Base-by-base conservation (phyloP, 2,888 invertebrate genomes). In the Taenaris catops region DNA sequence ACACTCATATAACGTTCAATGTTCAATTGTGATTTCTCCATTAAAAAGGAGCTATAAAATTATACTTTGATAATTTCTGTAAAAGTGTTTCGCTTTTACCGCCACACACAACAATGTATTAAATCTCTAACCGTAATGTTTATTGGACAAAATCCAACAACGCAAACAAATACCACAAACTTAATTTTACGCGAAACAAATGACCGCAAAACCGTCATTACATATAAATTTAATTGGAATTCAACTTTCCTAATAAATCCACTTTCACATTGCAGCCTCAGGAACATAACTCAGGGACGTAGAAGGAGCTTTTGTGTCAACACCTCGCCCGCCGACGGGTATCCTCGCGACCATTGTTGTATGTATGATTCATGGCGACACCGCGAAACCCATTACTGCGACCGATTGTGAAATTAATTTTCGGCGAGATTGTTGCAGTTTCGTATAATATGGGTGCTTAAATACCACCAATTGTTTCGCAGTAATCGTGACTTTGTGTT, bases 351-450 rank as follows among this genome's bases (percentile, higher is more conserved):
- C 65, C 55, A 64, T 83, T 81, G 79, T 83, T 49, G 43, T 50
- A 65, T 86, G 44, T 50, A 66, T 86, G 83, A 84, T 80, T 80
- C 73, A 86, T 79, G 41, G 53, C 52, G 39, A 39, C 44, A 48
- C 39, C 42, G 58, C 64, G 34, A 31, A 34, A 57, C 58, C 64
- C 65, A 68, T 76, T 76, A 78, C 80, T 74, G 75, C 74, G 60
- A 62, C 72, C 70, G 67, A 79, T 80, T 64, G 59, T 50, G 54
- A 67, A 72, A 81, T 81, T 83, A 83, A 86, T 81, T 76, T 69
- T 63, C 66, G 56, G 55, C 53, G 56, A 63, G 58, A 67, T 64
- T 63, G 62, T 63, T 58, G 62, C 57, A 55, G 60, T 64, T 63
- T 55, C 46, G 48, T 55, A 53, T 64, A 65, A 67, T 69, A 57